These are phyloP conservation scores for Lagorchestes hirsutus DNA, from an alignment of 2,797 vertebrate species.

Conservation along the genomic window DNA sequence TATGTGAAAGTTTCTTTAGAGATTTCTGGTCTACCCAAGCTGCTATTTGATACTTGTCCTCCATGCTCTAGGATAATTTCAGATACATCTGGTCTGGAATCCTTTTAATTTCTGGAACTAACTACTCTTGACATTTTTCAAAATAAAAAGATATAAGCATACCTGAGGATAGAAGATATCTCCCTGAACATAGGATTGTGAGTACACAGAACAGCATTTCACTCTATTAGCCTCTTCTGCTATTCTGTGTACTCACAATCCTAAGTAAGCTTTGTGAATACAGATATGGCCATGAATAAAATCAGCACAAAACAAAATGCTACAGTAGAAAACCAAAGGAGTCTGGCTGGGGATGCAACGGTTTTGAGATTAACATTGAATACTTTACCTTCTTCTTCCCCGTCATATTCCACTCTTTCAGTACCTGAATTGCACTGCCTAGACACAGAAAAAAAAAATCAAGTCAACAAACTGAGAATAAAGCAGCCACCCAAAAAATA, in stretches of 20 bases:
- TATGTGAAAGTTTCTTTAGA: constrained; percentile 51
- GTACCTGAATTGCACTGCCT: constrained; percentile 87
- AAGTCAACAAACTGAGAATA: constrained; percentile 69
- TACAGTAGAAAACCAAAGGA: constrained; percentile 35
- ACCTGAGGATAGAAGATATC: constrained; percentile 52
- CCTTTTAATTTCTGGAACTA: constrained; percentile 40
- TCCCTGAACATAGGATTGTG: constrained; percentile 24
- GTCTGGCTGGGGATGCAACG: constrained; percentile 56
- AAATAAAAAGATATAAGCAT: not conserved
- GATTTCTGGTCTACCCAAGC: constrained; percentile 53
- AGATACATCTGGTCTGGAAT: constrained; percentile 56
- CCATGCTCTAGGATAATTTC: constrained; percentile 51
- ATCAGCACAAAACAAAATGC: constrained; percentile 36
- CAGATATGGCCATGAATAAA: constrained; percentile 24
- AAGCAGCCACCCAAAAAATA: constrained; percentile 52
- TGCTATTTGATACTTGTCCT: constrained; percentile 48
- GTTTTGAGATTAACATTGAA: constrained; percentile 44
- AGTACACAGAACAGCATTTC: constrained; percentile 7
- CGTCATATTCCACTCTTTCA: constrained; percentile 90
- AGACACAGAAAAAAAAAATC: constrained; percentile 79
- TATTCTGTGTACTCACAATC: too few species aligned
- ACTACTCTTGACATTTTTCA: not conserved
- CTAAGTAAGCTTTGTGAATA: constrained; percentile 41
- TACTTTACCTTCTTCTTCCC: constrained; percentile 89
- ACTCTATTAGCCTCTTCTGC: too few species aligned